Evolutionary conservation across 2,113 vertebrate species (phyloP).

Genomic region (Anseranas semipalmata): DNA sequence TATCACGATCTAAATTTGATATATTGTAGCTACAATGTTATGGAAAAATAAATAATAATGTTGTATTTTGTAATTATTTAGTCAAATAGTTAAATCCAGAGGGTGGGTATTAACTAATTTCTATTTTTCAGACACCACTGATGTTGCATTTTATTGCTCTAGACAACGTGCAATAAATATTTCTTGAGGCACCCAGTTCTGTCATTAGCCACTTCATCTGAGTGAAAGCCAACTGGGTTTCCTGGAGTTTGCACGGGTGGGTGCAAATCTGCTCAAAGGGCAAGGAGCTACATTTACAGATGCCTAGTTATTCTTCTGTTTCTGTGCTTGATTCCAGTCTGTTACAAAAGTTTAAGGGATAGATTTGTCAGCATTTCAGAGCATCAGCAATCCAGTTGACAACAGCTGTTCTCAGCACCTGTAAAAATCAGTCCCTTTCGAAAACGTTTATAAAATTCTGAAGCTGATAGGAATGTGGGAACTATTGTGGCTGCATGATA

Average conservation of each 20-base stretch:
- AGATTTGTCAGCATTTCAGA: neutral
- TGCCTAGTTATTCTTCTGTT: neutral
- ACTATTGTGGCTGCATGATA: neutral
- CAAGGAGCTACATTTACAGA: neutral
- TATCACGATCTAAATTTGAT: neutral
- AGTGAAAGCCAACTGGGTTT: neutral
- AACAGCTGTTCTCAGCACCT: neutral
- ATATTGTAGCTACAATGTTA: neutral
- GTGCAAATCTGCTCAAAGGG: neutral
- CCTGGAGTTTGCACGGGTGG: neutral
- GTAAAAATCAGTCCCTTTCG: neutral
- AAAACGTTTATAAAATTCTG: neutral
- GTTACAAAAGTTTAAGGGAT: neutral
- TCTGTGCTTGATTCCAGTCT: neutral
- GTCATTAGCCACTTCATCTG: neutral
- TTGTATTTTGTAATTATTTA: neutral
- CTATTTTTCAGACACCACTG: neutral
- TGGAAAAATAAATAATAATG: neutral
- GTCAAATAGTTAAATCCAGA: neutral
- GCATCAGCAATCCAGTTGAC: neutral
- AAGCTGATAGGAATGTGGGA: neutral
- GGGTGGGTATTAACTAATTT: neutral
- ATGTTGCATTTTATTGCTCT: neutral
- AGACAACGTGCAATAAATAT: neutral
- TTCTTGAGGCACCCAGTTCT: neutral